These are phyloP conservation scores for Pyrocoelia pectoralis DNA, from an alignment of 2,888 invertebrate species.

Conservation along the genomic window DNA sequence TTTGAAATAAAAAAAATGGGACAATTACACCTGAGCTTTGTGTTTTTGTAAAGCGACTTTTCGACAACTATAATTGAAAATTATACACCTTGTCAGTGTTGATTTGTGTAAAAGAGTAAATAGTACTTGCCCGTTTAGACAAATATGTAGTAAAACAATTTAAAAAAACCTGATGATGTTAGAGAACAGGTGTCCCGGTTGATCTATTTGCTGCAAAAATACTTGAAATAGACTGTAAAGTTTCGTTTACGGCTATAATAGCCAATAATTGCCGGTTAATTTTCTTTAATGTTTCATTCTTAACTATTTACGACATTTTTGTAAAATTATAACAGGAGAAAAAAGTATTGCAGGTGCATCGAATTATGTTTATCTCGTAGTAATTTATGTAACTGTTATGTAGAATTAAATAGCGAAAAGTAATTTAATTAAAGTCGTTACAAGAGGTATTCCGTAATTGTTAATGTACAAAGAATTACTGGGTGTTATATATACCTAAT, in stretches of 20 bases:
- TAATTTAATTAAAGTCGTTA: conserved; percentile 36
- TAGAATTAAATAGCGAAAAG: conserved; percentile 27
- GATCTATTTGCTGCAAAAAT: conserved; percentile 52
- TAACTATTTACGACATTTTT: conserved; percentile 56
- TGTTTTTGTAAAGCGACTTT: no score
- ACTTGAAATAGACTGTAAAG: conserved; percentile 48
- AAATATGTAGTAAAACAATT: conserved; percentile 20
- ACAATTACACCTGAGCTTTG: no score
- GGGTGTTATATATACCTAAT: conserved; percentile 9
- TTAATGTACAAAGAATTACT: conserved; percentile 19
- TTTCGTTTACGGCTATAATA: conserved; percentile 52
- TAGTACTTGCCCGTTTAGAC: conserved; percentile 2
- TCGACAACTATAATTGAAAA: background rate
- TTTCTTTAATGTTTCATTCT: conserved; percentile 52
- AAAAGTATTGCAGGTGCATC: conserved; percentile 49
- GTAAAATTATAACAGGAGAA: conserved; percentile 50
- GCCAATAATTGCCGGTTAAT: conserved; percentile 54
- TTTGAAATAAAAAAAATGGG: no score
- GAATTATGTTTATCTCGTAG: conserved; percentile 33
- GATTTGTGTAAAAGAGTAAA: conserved; percentile 22
- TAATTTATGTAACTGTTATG: conserved; percentile 44
- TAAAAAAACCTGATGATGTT: conserved; percentile 29
- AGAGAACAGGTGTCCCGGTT: conserved; percentile 41
- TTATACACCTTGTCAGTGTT: conserved; percentile 6
- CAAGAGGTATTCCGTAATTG: conserved; percentile 14